Base-by-base conservation (phyloP, 2,113 vertebrate species). In the Passer domesticus region DNA sequence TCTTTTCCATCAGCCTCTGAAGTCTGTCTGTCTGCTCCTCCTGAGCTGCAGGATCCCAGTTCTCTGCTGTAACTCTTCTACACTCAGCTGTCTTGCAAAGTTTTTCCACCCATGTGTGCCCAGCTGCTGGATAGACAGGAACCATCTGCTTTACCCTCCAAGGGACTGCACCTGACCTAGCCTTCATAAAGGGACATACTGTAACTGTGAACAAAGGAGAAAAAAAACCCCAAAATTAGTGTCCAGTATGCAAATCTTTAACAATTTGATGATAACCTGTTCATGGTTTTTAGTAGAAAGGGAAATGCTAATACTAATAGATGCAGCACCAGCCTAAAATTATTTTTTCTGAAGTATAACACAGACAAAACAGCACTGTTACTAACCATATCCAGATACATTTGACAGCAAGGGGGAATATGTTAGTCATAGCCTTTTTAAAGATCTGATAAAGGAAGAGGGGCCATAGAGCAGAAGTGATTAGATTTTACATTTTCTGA, bases 91-190 rank as follows among this genome's bases (percentile, higher is more conserved):
- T 50, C 88, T 94, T 77, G 55, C 50, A 62, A 62, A 83, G 63
- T 37, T 88, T 94, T 92, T 83, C 88, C 79, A 69, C 67, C 75
- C 55, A 92, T 18, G 0, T 86, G 70, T 53, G 19, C 63, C 76
- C 90, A 93, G 86, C 88, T 96, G 79, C 92, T 93, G 79, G 94
- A 92, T 39, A 95, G 94, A 94, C 58, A 58, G 49, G 63, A 81
- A 74, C 90, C 88, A 96, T 93, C 94, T 96, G 94, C 79, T 93
- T 83, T 80, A 70, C 59, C 46, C 63, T 88, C 75, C 63, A 69
- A 93, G 72, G 75, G 28, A 24, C 76, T 90, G 55, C 79, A 94
- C 68, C 76, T 96, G 88, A 90, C 72, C 68, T 67, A 62, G 55
- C 23, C 52, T 93, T 89, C 68, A 67, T 41, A 92, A 87, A 73